Evolutionary conservation across 2,888 invertebrate genomes (phyloP), one percentile per base, ranked within the genome.

Genomic region (Sphaerophoria rueppellii): DNA sequence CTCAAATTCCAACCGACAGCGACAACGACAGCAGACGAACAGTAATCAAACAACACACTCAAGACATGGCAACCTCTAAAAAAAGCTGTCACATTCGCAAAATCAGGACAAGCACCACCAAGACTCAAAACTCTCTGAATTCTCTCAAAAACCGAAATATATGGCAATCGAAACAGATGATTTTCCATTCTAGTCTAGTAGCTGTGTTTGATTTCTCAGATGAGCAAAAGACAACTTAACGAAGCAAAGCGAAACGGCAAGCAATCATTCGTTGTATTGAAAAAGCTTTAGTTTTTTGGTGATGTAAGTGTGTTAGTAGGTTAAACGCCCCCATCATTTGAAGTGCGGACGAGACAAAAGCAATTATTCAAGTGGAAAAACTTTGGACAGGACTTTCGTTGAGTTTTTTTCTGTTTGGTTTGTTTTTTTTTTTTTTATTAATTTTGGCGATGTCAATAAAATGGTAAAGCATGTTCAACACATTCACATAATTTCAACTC

Each of bases 311-410:
- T 85, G 63, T 85, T 81, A 85, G 85, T 85, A 85, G 85, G 85
- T 85, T 85, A 85, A 85, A 76, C 85, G 85, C 85, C 85, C 81
- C 85, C 85, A 85, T 77, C 69, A 81, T 85, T 77, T 70, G 48
- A 81, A 81, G 85, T 76, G 76, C 60, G 85, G 81, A 81, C 58
- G 70, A 73, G 81, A 77, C 81, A 77, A 81, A 81, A 77, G 85
- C 85, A 73, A 81, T 85, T 69, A 81, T 81, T 85, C 70, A 77
- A 73, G 76, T 73, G 63, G 76, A 81, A 72, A 77, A 80, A 73
- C 76, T 80, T 85, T 77, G 81, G 76, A 73, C 63, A 77, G 70
- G 73, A 81, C 81, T 81, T 85, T 85, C 85, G 85, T 85, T 76
- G 14, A 85, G 76, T 85, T 85, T 74, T 77, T 35, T 69, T 52